These are phyloP conservation scores for Heteromyza rotundicornis DNA, from an alignment of 2,888 invertebrate genomes.

Conservation along the genomic window DNA sequence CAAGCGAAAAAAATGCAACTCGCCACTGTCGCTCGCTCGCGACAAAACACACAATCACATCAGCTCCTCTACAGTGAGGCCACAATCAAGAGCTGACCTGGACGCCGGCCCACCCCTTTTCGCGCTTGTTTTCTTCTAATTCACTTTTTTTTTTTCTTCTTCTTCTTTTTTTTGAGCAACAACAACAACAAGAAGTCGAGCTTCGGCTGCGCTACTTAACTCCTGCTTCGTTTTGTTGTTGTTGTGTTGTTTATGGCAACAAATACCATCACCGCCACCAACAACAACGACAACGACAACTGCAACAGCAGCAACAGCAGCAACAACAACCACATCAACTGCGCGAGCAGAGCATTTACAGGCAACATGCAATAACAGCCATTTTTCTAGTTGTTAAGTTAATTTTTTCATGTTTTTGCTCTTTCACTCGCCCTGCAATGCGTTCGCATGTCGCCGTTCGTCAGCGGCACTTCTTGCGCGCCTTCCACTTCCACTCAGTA, in stretches of 20 bases:
- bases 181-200: neutral
- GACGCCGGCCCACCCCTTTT: slow-evolving; percentile 45
- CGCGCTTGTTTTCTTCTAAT: slow-evolving; percentile 31
- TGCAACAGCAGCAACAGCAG: slow-evolving; percentile 38
- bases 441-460: slow-evolving; percentile 33
- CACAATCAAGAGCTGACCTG: neutral
- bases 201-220: neutral
- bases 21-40: neutral
- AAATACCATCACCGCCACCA: slow-evolving; percentile 34
- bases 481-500: slow-evolving; percentile 22
- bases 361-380: slow-evolving; percentile 61
- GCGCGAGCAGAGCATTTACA: too few relatives aligned
- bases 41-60: too few relatives aligned
- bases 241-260: slow-evolving; percentile 48
- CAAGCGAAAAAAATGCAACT: slow-evolving; percentile 38
- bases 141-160: too few relatives aligned
- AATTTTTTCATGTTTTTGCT: slow-evolving; percentile 59
- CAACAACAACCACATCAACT: slow-evolving; percentile 30
- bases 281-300: slow-evolving; percentile 30
- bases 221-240: slow-evolving; percentile 25
- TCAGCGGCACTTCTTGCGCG: slow-evolving; percentile 28
- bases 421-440: slow-evolving; percentile 39
- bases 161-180: slow-evolving; percentile 1
- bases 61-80: too few relatives aligned
- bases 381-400: slow-evolving; percentile 62